phyloP scores from a whole-genome alignment of 2,113 vertebrate species.

The Serilophus lunatus region DNA sequence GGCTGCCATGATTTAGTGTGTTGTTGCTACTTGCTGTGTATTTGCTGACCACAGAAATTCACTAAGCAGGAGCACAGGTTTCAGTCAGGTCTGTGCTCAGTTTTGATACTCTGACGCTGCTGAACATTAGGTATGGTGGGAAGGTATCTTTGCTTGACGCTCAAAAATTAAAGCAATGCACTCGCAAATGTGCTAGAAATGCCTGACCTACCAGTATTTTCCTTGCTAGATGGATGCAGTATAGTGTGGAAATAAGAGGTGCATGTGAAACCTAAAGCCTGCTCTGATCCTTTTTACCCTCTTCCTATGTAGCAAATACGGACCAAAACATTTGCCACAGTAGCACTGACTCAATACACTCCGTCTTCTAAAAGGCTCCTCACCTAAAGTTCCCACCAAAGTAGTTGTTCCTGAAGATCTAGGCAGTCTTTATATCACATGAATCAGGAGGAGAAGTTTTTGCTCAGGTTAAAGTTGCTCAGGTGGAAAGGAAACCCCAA shows the following conservation, averaged over 20 bases:
- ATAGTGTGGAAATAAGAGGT: neutral
- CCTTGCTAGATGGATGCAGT: neutral
- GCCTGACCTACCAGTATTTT: neutral
- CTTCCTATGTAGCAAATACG: neutral
- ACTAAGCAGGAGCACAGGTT: neutral
- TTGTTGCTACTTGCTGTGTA: neutral
- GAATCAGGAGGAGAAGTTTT: neutral
- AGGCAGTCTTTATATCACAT: neutral
- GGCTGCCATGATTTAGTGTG: too few species aligned
- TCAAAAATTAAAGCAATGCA: neutral
- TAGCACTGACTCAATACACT: neutral
- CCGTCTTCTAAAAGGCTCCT: neutral
- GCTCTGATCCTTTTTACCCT: neutral
- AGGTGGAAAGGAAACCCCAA: neutral
- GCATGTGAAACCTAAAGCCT: neutral
- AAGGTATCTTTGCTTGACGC: neutral
- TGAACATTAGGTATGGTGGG: neutral
- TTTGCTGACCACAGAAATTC: neutral
- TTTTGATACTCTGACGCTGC: neutral
- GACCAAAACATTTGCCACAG: neutral
- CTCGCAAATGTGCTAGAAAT: neutral
- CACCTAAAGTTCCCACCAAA: neutral
- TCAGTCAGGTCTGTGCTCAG: neutral
- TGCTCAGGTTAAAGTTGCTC: neutral
- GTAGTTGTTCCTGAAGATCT: neutral